phyloP scores from a whole-genome alignment of 2,888 invertebrate species.

The Sphaerophoria taeniata region DNA sequence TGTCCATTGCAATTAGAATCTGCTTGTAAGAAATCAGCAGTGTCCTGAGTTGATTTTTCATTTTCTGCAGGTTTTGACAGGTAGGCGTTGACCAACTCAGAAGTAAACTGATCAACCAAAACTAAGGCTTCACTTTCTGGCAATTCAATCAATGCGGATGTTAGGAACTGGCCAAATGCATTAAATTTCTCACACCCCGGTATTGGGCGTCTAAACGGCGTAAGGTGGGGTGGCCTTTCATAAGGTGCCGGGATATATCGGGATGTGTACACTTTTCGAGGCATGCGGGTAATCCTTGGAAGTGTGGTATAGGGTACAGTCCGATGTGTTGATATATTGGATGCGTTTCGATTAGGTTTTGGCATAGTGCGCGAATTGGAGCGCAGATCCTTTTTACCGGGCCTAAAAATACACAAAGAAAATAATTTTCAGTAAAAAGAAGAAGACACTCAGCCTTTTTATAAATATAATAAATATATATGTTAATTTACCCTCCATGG shows the following conservation, averaged over 20 bases:
- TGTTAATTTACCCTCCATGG: no score
- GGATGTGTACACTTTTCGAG: constrained; percentile 20
- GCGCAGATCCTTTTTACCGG: constrained; percentile 22
- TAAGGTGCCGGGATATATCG: constrained; percentile 23
- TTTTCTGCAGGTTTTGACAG: constrained; percentile 35
- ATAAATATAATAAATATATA: no score
- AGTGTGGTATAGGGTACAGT: not conserved
- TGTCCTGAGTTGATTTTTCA: not conserved
- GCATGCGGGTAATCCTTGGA: constrained; percentile 13
- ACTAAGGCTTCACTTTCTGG: constrained; percentile 78
- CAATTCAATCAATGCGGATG: constrained; percentile 79
- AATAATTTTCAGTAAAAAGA: not conserved
- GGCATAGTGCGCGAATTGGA: constrained; percentile 46
- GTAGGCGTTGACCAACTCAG: constrained; percentile 76
- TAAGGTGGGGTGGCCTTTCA: constrained; percentile 33
- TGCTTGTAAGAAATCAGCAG: not conserved
- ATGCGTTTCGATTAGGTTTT: constrained; percentile 18
- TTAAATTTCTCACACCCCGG: constrained; percentile 77
- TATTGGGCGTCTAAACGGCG: constrained; percentile 1
- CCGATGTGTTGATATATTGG: not conserved
- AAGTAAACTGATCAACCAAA: constrained; percentile 79
- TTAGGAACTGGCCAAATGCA: constrained; percentile 79
- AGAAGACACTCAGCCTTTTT: no score
- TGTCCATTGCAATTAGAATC: constrained; percentile 56
- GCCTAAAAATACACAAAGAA: constrained; percentile 42